These are phyloP conservation scores for Mastacembelus armatus DNA, from an alignment of 2,797 vertebrate species.

Conservation along the genomic window DNA sequence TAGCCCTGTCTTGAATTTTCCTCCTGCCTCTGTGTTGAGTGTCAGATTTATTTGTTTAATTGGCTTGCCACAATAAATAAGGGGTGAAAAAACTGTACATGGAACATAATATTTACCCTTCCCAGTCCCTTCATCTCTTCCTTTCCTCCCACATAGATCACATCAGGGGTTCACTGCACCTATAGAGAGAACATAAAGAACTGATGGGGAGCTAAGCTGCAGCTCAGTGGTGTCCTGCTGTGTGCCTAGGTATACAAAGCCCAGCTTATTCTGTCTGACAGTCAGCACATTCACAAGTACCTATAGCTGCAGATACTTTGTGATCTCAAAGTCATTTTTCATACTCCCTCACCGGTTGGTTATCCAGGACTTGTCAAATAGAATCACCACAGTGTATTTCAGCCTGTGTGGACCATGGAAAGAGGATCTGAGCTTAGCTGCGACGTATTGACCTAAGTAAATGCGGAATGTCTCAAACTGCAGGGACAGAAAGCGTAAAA, in stretches of 20 bases:
- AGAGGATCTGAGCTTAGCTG: constrained; percentile 61
- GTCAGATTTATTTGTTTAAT: constrained; percentile 50
- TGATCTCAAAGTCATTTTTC: constrained; percentile 53
- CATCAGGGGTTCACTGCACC: constrained; percentile 33
- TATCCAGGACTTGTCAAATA: constrained; percentile 75
- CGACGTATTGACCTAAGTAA: constrained; percentile 60
- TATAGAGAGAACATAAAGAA: constrained; percentile 47
- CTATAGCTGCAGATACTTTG: constrained; percentile 53
- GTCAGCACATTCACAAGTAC: constrained; percentile 42
- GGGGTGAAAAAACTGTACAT: constrained; percentile 28
- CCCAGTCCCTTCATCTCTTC: background rate
- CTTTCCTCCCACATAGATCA: constrained; percentile 19
- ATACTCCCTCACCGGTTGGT: constrained; percentile 60
- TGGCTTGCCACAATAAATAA: constrained; percentile 54
- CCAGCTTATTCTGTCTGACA: constrained; percentile 51
- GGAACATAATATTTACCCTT: constrained; percentile 9
- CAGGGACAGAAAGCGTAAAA: constrained; percentile 52
- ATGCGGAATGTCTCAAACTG: constrained; percentile 54
- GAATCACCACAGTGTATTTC: constrained; percentile 58
- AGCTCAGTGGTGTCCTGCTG: constrained; percentile 41
- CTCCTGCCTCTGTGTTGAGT: constrained; percentile 13
- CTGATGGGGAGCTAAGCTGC: constrained; percentile 29
- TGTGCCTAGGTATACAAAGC: constrained; percentile 5
- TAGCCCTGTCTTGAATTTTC: constrained; percentile 24
- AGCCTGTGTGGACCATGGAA: constrained; percentile 45